phyloP scores from a whole-genome alignment of 2,888 invertebrate species.

The Pseudoips prasinana region DNA sequence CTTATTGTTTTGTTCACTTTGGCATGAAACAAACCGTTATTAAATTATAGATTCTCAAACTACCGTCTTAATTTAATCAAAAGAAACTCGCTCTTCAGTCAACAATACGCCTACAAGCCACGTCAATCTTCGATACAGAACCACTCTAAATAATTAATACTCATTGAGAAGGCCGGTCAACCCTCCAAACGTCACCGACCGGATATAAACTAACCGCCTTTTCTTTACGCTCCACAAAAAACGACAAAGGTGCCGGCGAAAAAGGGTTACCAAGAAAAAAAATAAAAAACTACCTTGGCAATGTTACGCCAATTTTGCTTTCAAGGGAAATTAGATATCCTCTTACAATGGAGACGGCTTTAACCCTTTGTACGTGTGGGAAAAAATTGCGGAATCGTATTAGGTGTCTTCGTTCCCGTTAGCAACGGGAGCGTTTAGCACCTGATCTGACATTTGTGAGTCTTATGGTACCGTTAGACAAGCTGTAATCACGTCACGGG shows the following conservation, averaged over 20 bases:
- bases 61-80: slow-evolving; percentile 20
- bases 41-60: no score
- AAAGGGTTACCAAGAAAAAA: slow-evolving; percentile 64
- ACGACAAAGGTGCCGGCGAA: slow-evolving; percentile 63
- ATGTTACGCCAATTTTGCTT: slow-evolving; percentile 81
- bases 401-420: slow-evolving; percentile 22
- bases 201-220: slow-evolving; percentile 82
- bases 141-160: slow-evolving; percentile 80
- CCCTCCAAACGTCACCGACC: slow-evolving; percentile 73
- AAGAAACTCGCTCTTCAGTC: slow-evolving; percentile 44
- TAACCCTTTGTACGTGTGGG: slow-evolving; percentile 76
- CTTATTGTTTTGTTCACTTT: no score
- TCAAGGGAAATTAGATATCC: slow-evolving; percentile 81
- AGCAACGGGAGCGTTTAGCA: slow-evolving; percentile 44
- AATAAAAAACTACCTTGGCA: slow-evolving; percentile 53
- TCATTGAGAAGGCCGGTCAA: slow-evolving; percentile 70
- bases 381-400: slow-evolving; percentile 56
- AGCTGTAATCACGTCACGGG: no score
- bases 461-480: slow-evolving; percentile 22
- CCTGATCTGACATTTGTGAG: slow-evolving; percentile 39
- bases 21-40: no score
- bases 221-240: slow-evolving; percentile 73
- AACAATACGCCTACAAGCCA: slow-evolving; percentile 45
- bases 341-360: slow-evolving; percentile 64
- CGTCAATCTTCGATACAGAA: slow-evolving; percentile 51